Conservation (phyloP, 2,113 vertebrate genomes). For the Channa argus region DNA sequence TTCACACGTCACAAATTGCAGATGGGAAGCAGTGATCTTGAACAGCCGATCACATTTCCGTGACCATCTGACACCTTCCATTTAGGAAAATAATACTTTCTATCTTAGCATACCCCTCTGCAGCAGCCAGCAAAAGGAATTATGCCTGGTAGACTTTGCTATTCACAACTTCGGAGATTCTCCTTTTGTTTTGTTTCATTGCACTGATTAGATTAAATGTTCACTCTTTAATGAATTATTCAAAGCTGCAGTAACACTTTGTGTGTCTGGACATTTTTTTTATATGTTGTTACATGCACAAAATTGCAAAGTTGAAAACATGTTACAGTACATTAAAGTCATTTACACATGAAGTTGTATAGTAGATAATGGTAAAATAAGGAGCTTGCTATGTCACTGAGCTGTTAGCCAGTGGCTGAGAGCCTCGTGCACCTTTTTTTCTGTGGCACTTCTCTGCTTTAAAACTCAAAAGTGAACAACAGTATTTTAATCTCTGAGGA, state of each 20-base stretch:
- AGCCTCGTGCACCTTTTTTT: slow-evolving; percentile 9
- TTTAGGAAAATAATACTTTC: slow-evolving; percentile 99
- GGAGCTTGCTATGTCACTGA: slow-evolving; percentile 4
- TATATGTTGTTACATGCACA: slow-evolving; percentile 14
- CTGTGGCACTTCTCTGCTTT: neutral
- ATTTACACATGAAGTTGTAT: slow-evolving; percentile 15
- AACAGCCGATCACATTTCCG: slow-evolving; percentile 99
- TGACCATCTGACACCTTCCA: slow-evolving; percentile 99
- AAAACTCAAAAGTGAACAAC: slow-evolving; percentile 16
- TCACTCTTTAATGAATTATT: slow-evolving; percentile 63
- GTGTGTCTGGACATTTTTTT: slow-evolving; percentile 22
- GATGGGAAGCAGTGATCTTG: slow-evolving; percentile 99
- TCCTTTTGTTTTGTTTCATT: slow-evolving; percentile 73
- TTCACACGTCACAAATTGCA: slow-evolving; percentile 99
- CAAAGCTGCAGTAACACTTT: slow-evolving; percentile 38
- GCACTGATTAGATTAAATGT: slow-evolving; percentile 72
- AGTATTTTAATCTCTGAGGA: slow-evolving; percentile 14
- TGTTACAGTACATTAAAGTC: slow-evolving; percentile 6
- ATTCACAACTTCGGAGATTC: slow-evolving; percentile 79
- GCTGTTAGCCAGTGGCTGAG: slow-evolving; percentile 3
- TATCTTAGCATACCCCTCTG: slow-evolving; percentile 99
- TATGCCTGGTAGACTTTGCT: slow-evolving; percentile 93
- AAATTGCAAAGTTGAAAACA: slow-evolving; percentile 15
- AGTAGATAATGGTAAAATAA: slow-evolving; percentile 15
- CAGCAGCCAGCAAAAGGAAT: slow-evolving; percentile 97